A percentile compares a stretch with the other conserved stretches of the same genome.
Conservation (phyloP, 1,140 invertebrate species). For the Drosophila nasuta region DNA sequence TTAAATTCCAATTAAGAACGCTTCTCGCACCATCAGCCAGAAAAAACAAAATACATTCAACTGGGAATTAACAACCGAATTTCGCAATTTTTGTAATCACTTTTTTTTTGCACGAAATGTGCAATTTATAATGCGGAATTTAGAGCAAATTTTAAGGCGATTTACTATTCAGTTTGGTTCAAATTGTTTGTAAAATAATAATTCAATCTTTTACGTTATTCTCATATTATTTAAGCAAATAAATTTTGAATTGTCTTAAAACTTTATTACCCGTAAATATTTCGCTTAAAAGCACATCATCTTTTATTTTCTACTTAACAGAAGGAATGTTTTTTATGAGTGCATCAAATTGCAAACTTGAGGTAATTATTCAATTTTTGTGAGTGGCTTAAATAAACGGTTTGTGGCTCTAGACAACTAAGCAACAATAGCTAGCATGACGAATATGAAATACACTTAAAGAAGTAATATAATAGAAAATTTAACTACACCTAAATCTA, state of each 20-base stretch:
- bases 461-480: neutral
- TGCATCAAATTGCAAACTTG: too few relatives aligned
- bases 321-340: neutral
- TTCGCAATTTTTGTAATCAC: neutral
- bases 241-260: neutral
- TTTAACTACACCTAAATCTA: neutral
- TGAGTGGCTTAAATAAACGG: neutral
- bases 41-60: neutral
- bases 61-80: neutral
- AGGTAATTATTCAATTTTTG: neutral
- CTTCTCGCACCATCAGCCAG: constrained; percentile 25
- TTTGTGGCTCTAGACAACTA: neutral
- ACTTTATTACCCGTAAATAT: too few relatives aligned
- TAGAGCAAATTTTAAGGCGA: neutral
- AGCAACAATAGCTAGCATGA: neutral
- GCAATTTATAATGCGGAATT: neutral
- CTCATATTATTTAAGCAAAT: neutral
- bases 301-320: neutral
- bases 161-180: neutral
- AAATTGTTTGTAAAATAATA: too few relatives aligned
- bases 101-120: neutral
- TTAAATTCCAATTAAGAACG: constrained; percentile 56
- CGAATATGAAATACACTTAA: neutral
- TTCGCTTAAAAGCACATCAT: neutral
- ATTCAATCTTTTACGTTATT: neutral